Percentiles rank a stretch among this genome's conserved stretches.
phyloP scores from a whole-genome alignment of 2,888 invertebrate species.

The Gisinianus flammeolus region DNA sequence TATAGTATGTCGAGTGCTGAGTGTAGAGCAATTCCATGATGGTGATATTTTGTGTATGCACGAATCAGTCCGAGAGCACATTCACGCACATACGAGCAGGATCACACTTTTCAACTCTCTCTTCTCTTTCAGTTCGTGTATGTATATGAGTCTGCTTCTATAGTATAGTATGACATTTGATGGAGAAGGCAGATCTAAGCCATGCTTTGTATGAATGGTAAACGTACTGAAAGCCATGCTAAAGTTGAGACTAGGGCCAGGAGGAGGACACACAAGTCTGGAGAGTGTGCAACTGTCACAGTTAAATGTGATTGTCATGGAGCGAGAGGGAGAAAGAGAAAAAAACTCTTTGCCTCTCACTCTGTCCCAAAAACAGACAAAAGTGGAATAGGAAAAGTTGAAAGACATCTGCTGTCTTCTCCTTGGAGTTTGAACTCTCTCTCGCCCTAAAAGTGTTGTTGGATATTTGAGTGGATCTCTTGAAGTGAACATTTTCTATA shows the following conservation, averaged over 20 bases:
- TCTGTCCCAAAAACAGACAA: not conserved
- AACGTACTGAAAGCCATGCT: not conserved
- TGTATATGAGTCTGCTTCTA: no score
- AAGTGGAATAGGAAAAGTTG: constrained; percentile 1
- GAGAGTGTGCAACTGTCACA: not conserved
- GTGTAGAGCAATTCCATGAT: no score
- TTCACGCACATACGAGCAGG: not conserved
- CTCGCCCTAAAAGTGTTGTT: not conserved
- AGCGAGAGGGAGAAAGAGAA: not conserved
- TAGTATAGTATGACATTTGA: no score
- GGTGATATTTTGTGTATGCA: no score
- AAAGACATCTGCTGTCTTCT: constrained; percentile 27
- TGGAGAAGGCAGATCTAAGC: not conserved
- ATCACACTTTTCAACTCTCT: not conserved
- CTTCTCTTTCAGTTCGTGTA: not conserved
- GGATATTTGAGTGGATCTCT: not conserved
- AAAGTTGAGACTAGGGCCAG: not conserved
- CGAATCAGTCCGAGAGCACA: not conserved
- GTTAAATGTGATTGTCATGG: not conserved
- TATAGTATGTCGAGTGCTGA: no score
- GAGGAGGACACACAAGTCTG: not conserved
- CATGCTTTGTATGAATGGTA: no score
- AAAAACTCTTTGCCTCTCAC: not conserved
- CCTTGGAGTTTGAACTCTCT: not conserved
- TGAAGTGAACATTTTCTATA: not conserved